Percentiles rank a stretch among this genome's conserved stretches.
Conservation (phyloP, 2,797 vertebrate genomes). For the Phrynocephalus forsythii region DNA sequence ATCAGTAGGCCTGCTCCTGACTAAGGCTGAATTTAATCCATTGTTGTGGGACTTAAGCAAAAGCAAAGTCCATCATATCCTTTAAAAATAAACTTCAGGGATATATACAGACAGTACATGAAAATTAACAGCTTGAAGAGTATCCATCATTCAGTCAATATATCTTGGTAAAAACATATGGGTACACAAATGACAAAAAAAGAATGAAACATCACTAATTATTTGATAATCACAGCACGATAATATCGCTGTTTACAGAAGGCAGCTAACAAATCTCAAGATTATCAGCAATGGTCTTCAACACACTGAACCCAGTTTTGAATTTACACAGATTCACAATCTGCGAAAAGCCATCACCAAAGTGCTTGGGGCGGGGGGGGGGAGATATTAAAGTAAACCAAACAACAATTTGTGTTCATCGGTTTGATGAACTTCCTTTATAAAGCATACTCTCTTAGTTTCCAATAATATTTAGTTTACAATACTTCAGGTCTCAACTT, state of each 20-base stretch:
- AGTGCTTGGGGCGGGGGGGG: too few relatives aligned
- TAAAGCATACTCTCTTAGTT: too few relatives aligned
- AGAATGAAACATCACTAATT: neutral
- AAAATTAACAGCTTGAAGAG: slow-evolving; percentile 32
- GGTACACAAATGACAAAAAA: neutral
- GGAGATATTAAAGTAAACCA: too few relatives aligned
- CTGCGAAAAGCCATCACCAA: too few relatives aligned
- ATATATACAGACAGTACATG: slow-evolving; percentile 46
- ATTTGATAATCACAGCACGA: neutral
- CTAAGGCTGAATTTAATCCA: neutral
- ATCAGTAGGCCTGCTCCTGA: neutral
- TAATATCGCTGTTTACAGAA: accelerated
- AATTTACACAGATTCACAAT: too few relatives aligned
- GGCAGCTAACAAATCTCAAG: neutral
- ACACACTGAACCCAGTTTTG: too few relatives aligned
- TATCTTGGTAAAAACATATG: slow-evolving; percentile 5
- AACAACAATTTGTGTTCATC: too few relatives aligned
- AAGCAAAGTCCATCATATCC: neutral
- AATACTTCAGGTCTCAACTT: too few relatives aligned
- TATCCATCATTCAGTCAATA: slow-evolving; percentile 34
- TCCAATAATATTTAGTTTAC: too few relatives aligned
- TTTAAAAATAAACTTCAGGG: slow-evolving; percentile 35
- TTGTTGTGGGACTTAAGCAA: slow-evolving; percentile 20
- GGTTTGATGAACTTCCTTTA: too few relatives aligned
- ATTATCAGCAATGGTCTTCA: neutral